Evolutionary conservation across 1,140 invertebrate genomes (phyloP), one percentile per base, ranked within the genome.

Genomic region (Lamellibrachia luymesi): DNA sequence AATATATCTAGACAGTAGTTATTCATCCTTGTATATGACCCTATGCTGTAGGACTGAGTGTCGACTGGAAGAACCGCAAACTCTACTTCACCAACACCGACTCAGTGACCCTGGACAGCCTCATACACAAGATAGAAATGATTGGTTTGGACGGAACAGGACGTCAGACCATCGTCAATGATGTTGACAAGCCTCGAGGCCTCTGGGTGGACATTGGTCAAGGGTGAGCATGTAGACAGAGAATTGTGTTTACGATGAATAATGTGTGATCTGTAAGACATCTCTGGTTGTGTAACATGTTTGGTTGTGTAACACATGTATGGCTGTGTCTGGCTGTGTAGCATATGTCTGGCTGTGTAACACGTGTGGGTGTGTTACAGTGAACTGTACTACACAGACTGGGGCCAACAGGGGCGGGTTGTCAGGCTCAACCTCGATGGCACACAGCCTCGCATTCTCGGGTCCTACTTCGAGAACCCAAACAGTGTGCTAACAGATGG

Each of bases 371-470:
- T 27, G 51, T 92, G 92, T 92, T 93, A 25, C 94, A 95, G 95
- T 17, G 93, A 94, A 49, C 92, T 95, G 90, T 95, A 94, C 92
- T 95, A 94, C 92, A 94, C 94, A 56, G 95, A 95, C 92, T 95
- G 94, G 95, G 95, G 94, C 25, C 91, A 92, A 4, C 50, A 94
- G n/a, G 94, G 94, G 0, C 94, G 94, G 91, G 94, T 95, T 92
- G 93, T 94, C 5, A 93, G 94, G 17, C 51, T 93, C 50, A 91
- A 92, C 25, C 90, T 95, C 93, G 95, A 95, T 93, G 95, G 95
- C 8, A 94, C 94, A 25, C 89, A 95, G 22, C 91, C 92, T 51
- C 50, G 22, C 10, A 92, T 95, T 64, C 92, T 94, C 13, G 93
- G 93, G 50, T 92, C 93, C 50, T 94, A 93, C 2, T 92, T 95